Base-by-base conservation (phyloP, 2,113 vertebrate species). In the Martes martes region DNA sequence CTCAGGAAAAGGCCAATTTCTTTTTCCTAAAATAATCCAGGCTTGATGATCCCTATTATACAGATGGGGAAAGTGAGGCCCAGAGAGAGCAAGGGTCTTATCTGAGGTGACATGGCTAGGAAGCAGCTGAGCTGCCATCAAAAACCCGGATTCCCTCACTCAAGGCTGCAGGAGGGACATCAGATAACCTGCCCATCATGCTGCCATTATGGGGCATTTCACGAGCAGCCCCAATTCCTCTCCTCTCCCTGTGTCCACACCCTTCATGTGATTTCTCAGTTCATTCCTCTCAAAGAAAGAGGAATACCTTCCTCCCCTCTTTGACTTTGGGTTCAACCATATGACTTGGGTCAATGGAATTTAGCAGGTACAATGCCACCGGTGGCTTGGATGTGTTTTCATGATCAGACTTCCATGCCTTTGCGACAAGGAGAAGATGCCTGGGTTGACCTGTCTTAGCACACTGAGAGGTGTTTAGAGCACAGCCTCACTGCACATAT, bases 131-230 rank as follows among this genome's bases (percentile, higher is more conserved):
- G 52, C 14, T 13, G 26, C 11, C 36, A 23, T 39, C n/a, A 26
- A 87, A 78, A 57, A 59, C 21, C n/a, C 67, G 15, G 3, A 55
- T 26, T 65, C 21, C 71, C 33, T 11, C 15, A 24, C 14, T 31
- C 6, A 7, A n/a, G 21, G 57, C 42, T 3, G 6, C 8, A 7
- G 26, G 26, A 39, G 13, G 26, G 45, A 57, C 2, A 0, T 45
- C 28, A 6, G 36, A 19, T 11, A 36, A 1, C 16, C 33, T 1
- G 18, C 16, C 36, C 13, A 1, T 2, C 24, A 1, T 8, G 61
- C 45, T 8, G 0, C 1, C 4, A 0, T 0, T 16, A 13, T 2
- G 4, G 28, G 47, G 39, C 16, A 45, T 24, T 42, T 69, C 31
- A 7, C 9, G 2, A 31, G 11, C 13, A 23, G 59, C 24, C n/a